phyloP scores from a whole-genome alignment of 2,797 vertebrate species.

The Poecilia picta region DNA sequence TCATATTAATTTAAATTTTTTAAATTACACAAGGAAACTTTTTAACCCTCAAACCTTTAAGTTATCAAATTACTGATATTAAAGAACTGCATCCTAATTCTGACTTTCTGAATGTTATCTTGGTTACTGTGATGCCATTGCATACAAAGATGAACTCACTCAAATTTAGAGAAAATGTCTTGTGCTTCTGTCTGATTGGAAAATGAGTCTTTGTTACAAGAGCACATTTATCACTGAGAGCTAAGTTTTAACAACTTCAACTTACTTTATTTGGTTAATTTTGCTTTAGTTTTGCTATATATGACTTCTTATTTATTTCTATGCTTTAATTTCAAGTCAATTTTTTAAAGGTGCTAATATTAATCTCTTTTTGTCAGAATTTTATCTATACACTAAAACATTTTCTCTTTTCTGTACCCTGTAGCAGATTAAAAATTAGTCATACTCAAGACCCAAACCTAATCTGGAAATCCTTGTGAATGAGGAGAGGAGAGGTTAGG shows the following conservation, averaged over 20 bases:
- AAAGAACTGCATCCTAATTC: not conserved
- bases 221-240: not conserved
- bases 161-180: not conserved
- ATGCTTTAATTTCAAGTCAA: not conserved
- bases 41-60: not conserved
- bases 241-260: not conserved
- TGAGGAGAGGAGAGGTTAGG: conserved; percentile 51
- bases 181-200: not conserved
- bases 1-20: not conserved
- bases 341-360: not conserved
- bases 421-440: conserved; percentile 59
- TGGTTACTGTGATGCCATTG: not conserved
- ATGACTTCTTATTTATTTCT: not conserved
- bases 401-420: conserved; percentile 40
- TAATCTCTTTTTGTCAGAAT: not conserved
- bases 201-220: not conserved
- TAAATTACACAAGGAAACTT: not conserved
- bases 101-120: not conserved
- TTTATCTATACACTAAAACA: conserved; percentile 32
- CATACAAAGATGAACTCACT: not conserved
- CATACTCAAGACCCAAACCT: conserved; percentile 53
- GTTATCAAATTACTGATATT: not conserved
- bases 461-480: conserved; percentile 75
- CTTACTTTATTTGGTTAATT: not conserved
- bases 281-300: not conserved